Conservation (phyloP, 2,797 vertebrate genomes). For the Staurois parvus region DNA sequence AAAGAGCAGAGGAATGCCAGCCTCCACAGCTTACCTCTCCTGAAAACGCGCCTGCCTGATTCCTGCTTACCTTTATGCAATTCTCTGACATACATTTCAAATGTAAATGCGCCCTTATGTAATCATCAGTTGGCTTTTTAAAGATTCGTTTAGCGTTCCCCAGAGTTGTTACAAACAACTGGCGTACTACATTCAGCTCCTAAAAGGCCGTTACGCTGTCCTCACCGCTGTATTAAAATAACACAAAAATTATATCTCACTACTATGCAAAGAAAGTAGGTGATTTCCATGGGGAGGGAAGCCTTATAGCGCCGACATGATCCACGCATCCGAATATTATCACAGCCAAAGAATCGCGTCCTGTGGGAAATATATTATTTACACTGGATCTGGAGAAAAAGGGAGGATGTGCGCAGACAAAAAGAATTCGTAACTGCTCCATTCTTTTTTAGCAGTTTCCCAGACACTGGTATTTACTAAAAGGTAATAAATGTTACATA, state of each 20-base stretch:
- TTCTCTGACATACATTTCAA: neutral
- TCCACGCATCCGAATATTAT: conserved; percentile 23
- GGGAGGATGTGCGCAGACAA: neutral
- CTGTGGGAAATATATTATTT: conserved; percentile 24
- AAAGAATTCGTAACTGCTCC: neutral
- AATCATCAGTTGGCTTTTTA: neutral
- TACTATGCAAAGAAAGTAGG: neutral
- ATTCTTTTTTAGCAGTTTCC: neutral
- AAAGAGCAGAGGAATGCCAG: too few species aligned
- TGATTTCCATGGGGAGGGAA: conserved; percentile 22
- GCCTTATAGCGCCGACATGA: conserved; percentile 1
- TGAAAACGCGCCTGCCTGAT: too few species aligned
- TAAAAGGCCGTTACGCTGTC: neutral
- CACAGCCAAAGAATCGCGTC: neutral
- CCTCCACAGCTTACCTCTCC: neutral
- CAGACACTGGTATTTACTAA: neutral
- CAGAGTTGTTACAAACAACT: conserved; percentile 4
- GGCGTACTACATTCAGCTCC: neutral
- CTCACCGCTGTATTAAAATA: conserved; percentile 21
- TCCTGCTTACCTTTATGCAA: neutral
- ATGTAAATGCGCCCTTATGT: neutral
- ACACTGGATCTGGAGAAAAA: neutral
- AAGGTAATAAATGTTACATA: neutral
- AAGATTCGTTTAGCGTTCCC: neutral
- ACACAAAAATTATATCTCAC: conserved; percentile 19